A percentile compares a stretch with the other conserved stretches of the same genome.
Conservation (phyloP, 64 coral and sea anemone genomes). For the Dendrophyllia cribrosa region DNA sequence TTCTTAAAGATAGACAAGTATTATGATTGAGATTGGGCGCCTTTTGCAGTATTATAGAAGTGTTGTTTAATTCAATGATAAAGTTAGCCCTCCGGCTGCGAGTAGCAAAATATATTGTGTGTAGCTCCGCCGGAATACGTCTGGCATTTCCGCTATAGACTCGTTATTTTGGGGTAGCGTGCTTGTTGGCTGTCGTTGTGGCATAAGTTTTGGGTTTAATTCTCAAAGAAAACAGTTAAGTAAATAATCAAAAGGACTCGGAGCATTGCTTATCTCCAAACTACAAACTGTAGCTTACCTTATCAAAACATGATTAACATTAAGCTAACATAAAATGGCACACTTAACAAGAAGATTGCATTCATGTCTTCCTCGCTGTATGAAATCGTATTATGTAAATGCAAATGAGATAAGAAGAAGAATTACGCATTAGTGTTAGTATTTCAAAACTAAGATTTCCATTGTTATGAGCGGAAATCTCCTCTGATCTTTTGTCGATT, state of each 20-base stretch:
- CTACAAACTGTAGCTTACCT: neutral
- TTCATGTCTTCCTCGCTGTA: neutral
- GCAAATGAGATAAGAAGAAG: neutral
- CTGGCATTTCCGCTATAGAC: neutral
- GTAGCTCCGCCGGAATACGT: neutral
- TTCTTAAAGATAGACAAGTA: too few species aligned
- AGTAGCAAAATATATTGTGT: neutral
- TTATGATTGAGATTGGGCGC: too few species aligned
- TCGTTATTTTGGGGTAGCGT: neutral
- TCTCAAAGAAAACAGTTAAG: neutral
- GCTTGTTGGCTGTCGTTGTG: neutral
- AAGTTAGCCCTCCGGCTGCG: neutral
- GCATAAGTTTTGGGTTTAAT: neutral
- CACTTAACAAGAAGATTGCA: neutral
- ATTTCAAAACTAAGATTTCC: neutral
- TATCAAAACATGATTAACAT: neutral
- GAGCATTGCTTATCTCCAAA: neutral
- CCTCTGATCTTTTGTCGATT: neutral
- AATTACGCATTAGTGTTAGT: neutral
- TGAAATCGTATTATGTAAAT: neutral
- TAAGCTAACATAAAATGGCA: neutral
- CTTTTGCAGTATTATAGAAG: too few species aligned
- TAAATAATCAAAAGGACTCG: neutral
- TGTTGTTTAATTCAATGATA: too few species aligned
- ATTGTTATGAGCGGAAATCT: neutral